Conservation (phyloP, 2,113 vertebrate genomes). For the Motacilla alba region DNA sequence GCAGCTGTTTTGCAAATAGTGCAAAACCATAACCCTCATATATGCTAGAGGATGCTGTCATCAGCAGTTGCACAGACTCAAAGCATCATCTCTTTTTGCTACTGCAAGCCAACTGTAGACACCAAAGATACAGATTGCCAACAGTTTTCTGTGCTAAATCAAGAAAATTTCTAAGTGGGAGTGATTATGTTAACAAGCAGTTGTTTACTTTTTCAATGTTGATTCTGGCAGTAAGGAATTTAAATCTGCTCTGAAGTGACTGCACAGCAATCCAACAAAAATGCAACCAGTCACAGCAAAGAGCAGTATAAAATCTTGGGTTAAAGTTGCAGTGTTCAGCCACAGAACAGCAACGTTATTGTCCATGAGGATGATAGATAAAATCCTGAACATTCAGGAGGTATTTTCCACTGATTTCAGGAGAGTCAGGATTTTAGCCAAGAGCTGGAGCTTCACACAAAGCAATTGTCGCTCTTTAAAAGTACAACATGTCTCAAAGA, state of each 20-base stretch:
- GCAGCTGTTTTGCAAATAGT: not conserved
- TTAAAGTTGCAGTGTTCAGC: not conserved
- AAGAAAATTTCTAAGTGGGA: not conserved
- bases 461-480: not conserved
- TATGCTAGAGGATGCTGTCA: not conserved
- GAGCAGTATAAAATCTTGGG: not conserved
- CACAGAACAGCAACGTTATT: not conserved
- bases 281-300: not conserved
- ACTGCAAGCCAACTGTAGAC: not conserved
- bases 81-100: not conserved
- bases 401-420: not conserved
- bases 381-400: not conserved
- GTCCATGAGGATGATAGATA: not conserved
- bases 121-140: not conserved
- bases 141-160: not conserved
- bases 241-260: not conserved
- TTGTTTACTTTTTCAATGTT: not conserved
- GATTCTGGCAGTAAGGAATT: not conserved
- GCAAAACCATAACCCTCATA: not conserved
- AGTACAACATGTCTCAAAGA: not conserved
- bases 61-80: not conserved
- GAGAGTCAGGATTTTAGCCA: not conserved
- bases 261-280: not conserved
- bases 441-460: not conserved
- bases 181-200: not conserved